Percentiles rank a stretch among this genome's conserved stretches.
These are phyloP conservation scores for Carassius gibelio DNA, from an alignment of 2,113 vertebrate species.

Conservation along the genomic window DNA sequence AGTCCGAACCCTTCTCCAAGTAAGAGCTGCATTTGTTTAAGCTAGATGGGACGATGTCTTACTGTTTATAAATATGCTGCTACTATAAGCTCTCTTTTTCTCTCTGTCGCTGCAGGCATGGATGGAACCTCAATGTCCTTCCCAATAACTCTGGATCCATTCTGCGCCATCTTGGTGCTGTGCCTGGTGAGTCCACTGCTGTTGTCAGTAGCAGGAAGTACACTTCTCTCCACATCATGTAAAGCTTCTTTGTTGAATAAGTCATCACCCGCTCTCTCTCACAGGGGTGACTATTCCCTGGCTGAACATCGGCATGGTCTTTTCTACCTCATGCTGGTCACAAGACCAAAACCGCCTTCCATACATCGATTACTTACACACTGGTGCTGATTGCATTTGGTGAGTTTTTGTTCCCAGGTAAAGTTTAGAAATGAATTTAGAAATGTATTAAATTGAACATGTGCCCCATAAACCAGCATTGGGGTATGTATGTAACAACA, in stretches of 20 bases:
- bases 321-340: slow-evolving; percentile 99
- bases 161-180: slow-evolving; percentile 98
- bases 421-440: not conserved
- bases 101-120: slow-evolving; percentile 81
- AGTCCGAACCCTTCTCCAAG: slow-evolving; percentile 98
- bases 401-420: slow-evolving; percentile 66
- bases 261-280: not conserved
- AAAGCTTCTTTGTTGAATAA: not conserved
- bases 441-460: not conserved
- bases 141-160: slow-evolving; percentile 99
- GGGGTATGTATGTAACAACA: not conserved
- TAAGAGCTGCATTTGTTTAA: slow-evolving; percentile 60
- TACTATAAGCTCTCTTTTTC: not conserved
- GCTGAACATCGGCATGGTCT: slow-evolving; percentile 99
- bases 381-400: slow-evolving; percentile 99
- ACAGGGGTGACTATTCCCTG: slow-evolving; percentile 99
- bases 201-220: not conserved
- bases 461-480: not conserved
- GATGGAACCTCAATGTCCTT: slow-evolving; percentile 99
- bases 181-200: slow-evolving; percentile 84
- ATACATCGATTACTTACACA: slow-evolving; percentile 99
- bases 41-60: not conserved
- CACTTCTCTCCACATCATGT: not conserved
- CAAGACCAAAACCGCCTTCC: slow-evolving; percentile 99
- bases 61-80: not conserved